Percentiles rank a stretch among this genome's conserved stretches.
Evolutionary conservation across 2,113 vertebrate genomes (phyloP).

Genomic region (Amazona vittata): DNA sequence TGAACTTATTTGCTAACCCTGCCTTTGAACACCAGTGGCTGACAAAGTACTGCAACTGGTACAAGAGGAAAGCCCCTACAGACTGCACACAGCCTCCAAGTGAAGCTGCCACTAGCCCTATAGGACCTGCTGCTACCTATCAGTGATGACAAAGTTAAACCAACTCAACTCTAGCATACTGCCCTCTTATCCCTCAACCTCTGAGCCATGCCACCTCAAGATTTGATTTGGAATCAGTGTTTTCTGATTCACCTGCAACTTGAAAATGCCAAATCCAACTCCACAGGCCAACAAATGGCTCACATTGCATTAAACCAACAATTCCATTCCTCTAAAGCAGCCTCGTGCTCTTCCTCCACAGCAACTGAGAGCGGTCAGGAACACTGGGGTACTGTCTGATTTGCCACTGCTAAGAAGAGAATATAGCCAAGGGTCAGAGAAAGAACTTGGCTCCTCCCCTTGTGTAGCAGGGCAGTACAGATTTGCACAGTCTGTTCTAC

Average conservation of each 20-base stretch:
- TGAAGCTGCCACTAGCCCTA: neutral
- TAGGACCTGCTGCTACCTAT: neutral
- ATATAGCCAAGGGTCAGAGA: neutral
- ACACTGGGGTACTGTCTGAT: neutral
- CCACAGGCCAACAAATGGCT: neutral
- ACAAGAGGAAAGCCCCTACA: neutral
- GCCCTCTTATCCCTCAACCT: neutral
- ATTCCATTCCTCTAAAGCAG: neutral
- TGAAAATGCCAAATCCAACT: neutral
- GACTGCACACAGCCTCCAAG: neutral
- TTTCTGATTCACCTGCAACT: neutral
- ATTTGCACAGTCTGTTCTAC: neutral
- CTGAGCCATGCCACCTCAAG: neutral
- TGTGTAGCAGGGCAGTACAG: neutral
- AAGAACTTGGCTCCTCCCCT: neutral
- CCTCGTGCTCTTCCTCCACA: neutral
- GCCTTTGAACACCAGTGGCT: neutral
- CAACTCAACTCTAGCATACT: accelerated
- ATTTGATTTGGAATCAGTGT: neutral
- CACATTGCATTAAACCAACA: neutral
- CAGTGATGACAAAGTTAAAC: neutral
- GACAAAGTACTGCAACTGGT: neutral
- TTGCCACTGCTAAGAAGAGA: neutral
- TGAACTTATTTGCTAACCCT: neutral
- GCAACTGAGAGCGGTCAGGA: neutral